phyloP scores from a whole-genome alignment of 2,113 vertebrate genomes.

The Onychorhynchus coronatus region DNA sequence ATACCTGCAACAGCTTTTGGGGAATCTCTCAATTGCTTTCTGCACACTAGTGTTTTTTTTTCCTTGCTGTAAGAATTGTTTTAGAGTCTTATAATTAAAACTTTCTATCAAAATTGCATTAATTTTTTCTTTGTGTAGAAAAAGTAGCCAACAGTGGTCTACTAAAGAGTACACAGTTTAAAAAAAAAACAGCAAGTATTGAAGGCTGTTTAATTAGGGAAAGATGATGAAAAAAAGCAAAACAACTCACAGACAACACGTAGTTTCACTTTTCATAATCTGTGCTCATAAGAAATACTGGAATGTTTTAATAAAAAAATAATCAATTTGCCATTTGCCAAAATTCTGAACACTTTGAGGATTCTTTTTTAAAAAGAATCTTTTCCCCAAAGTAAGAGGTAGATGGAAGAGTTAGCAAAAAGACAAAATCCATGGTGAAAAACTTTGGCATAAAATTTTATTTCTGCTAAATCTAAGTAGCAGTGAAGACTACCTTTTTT shows the following conservation, averaged over 20 bases:
- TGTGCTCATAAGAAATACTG: neutral
- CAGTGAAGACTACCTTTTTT: neutral
- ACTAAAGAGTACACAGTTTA: neutral
- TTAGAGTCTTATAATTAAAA: conserved; percentile 12
- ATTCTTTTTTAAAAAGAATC: neutral
- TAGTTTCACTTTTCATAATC: neutral
- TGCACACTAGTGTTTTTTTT: neutral
- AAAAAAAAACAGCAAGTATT: neutral
- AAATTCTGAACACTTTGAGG: neutral
- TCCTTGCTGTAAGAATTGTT: neutral
- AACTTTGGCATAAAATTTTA: conserved; percentile 3
- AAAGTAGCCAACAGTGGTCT: neutral
- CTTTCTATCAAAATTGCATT: neutral
- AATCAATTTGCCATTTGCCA: neutral
- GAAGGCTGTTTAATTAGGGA: neutral
- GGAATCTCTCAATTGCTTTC: neutral
- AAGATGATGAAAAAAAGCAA: neutral
- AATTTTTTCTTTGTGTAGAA: neutral
- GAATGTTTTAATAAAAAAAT: neutral
- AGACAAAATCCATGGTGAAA: neutral
- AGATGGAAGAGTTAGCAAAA: neutral
- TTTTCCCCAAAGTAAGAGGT: neutral
- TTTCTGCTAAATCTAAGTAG: neutral
- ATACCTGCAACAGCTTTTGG: neutral
- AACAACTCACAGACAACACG: neutral